phyloP scores from a whole-genome alignment of 1,140 invertebrate species.

The Pachypeltis micranthus region DNA sequence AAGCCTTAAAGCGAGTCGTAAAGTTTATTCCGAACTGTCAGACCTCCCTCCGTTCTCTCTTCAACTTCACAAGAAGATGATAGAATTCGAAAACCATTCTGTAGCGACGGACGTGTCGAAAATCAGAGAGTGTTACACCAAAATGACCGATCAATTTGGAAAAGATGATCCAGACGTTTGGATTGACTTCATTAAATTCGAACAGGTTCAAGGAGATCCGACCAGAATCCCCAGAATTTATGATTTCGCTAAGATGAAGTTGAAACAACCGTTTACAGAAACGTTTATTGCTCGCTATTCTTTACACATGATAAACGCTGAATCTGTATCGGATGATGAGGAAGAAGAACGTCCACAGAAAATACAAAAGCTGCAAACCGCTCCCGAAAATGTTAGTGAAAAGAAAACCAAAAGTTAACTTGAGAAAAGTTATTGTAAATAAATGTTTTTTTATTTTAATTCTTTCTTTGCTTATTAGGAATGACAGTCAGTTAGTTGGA shows the following conservation, averaged over 20 bases:
- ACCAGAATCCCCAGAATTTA: slow-evolving; percentile 36
- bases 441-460: too few relatives aligned
- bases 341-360: background rate
- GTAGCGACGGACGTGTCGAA: slow-evolving; percentile 32
- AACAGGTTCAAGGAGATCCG: slow-evolving; percentile 39
- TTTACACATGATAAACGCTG: background rate
- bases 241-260: slow-evolving; percentile 38
- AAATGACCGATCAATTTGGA: slow-evolving; percentile 40
- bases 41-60: slow-evolving; percentile 36
- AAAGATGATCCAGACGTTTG: slow-evolving; percentile 40
- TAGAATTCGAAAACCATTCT: slow-evolving; percentile 38
- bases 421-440: too few relatives aligned
- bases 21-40: slow-evolving; percentile 35
- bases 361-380: too few relatives aligned
- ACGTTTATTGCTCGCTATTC: slow-evolving; percentile 28
- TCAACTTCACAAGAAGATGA: slow-evolving; percentile 42
- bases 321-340: background rate
- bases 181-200: slow-evolving; percentile 45
- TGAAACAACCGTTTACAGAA: slow-evolving; percentile 32
- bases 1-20: slow-evolving; percentile 37
- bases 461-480: too few relatives aligned
- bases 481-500: too few relatives aligned
- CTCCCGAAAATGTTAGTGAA: too few relatives aligned
- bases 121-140: slow-evolving; percentile 36
- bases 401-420: too few relatives aligned